Base-by-base conservation (phyloP, 1,140 invertebrate species). In the Penaeus vannamei region DNA sequence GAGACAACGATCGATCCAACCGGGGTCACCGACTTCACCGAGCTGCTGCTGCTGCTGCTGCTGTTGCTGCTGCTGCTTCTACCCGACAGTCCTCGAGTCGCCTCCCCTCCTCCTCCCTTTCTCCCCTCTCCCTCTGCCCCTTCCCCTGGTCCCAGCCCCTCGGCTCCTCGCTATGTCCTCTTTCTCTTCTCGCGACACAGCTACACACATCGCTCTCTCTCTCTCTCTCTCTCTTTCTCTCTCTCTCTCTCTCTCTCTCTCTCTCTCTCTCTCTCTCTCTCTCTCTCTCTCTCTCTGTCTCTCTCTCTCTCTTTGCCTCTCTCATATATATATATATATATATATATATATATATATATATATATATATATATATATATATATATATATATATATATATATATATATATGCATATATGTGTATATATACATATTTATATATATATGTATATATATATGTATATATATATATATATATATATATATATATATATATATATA, bases 1-100 rank as follows among this genome's bases (percentile, higher is more conserved):
- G 32, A 81, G 85, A 87, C 85, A 87, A 82, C 85, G 77, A 87
- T 87, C 85, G 85, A 87, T 87, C 85, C 77, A 87, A 36, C 77
- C 77, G 85, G 77, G 85, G 85, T 87, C 85, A 87, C 53, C 77
- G 85, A 87, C 85, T 87, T 79, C 85, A 26, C 77, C 77, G 59
- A 69, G 46, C 46, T 53, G 36, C 36, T 36, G 36, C 36, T 36
- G 46, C 46, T 53, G 46, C 46, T 53, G 46, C 36, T 1, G 36
- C 36, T 36, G 36, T 5, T 36, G 46, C 46, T 53, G 46, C 46
- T 53, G 46, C 46, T 53, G 46, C 46, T 53, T 53, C 46, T 53
- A 53, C 46, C 46, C 46, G 46, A 53, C 46, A 53, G 46, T 53
- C 46, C 46, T 53, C 46, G 69, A 29, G n/a, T 32, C 17, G 69